A percentile compares a stretch with the other conserved stretches of the same genome.
These are phyloP conservation scores for Eulemur albifrons DNA, from an alignment of 2,797 vertebrate species.

Conservation along the genomic window DNA sequence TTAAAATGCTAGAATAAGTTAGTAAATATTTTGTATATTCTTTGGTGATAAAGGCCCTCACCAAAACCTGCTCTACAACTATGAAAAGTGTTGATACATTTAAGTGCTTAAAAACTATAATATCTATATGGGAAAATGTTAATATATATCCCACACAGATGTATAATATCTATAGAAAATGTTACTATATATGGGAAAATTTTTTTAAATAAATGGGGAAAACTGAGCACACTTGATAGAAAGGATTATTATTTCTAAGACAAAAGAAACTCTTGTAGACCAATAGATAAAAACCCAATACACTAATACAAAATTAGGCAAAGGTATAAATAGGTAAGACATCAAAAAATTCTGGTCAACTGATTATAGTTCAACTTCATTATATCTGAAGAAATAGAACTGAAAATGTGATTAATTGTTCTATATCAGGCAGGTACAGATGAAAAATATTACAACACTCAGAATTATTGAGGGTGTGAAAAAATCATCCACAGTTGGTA, in stretches of 20 bases:
- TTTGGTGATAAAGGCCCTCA: background rate
- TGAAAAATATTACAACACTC: background rate
- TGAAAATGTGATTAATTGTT: background rate
- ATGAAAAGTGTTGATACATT: background rate
- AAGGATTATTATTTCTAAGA: background rate
- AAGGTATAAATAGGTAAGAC: background rate
- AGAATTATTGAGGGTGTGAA: background rate
- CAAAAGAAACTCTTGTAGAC: background rate
- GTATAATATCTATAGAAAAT: background rate
- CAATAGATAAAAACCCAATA: background rate
- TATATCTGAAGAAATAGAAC: background rate
- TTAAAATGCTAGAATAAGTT: background rate
- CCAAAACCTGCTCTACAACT: background rate
- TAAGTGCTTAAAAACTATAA: background rate
- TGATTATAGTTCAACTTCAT: background rate
- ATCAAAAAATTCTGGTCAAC: background rate
- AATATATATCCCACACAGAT: background rate
- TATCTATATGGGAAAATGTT: background rate
- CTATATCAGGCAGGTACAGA: background rate
- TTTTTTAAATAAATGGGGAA: conserved; percentile 5
- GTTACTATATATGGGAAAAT: background rate
- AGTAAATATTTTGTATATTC: background rate
- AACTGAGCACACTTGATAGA: background rate
- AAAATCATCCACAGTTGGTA: background rate
- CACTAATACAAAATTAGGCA: background rate